phyloP scores from a whole-genome alignment of 2,797 vertebrate species.

The Gallinago solitaria region DNA sequence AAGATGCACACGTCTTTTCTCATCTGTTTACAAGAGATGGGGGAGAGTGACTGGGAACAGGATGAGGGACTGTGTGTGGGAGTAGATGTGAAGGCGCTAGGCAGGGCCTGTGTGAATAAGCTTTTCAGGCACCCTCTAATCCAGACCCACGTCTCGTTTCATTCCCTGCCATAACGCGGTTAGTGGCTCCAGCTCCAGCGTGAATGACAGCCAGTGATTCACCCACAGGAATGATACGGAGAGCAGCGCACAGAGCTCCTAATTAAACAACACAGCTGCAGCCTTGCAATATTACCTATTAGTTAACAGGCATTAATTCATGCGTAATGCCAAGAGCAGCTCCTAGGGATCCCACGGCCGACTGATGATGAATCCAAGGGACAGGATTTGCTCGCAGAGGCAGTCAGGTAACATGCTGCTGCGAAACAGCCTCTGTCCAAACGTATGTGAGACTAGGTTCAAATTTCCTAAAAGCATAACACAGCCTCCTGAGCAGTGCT shows the following conservation, averaged over 20 bases:
- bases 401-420: background rate
- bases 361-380: background rate
- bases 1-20: background rate
- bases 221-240: background rate
- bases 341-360: background rate
- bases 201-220: constrained; percentile 22
- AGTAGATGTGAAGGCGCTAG: background rate
- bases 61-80: constrained; percentile 7
- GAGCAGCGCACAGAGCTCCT: background rate
- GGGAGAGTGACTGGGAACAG: background rate
- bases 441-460: background rate
- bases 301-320: background rate
- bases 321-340: background rate
- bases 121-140: background rate
- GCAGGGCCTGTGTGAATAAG: constrained; percentile 19
- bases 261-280: background rate
- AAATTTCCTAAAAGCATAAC: background rate
- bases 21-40: background rate
- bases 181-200: background rate
- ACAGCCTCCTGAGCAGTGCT: background rate
- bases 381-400: background rate
- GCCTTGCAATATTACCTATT: background rate
- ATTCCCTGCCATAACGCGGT: background rate
- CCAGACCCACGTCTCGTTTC: background rate
- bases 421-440: background rate